A percentile compares a stretch with the other conserved stretches of the same genome.
Conservation (phyloP, 92 coral and sea anemone genomes). For the Umimayanthus kanabou region DNA sequence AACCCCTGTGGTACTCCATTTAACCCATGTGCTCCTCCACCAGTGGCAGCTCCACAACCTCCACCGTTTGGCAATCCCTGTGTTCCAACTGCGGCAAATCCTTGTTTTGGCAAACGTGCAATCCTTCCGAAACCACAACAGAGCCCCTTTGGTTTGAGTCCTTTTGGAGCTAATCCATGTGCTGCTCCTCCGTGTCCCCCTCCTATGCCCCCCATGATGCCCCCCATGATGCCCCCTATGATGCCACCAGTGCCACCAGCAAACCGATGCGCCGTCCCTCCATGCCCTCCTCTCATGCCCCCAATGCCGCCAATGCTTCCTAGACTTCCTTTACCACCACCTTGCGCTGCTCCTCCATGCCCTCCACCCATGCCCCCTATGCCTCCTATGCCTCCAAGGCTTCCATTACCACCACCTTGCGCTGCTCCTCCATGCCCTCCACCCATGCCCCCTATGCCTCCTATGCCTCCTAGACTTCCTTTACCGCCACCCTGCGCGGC, state of each 20-base stretch:
- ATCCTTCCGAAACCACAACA: conserved; percentile 43
- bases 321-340: conserved; percentile 5
- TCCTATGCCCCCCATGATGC: conserved; percentile 38
- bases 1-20: conserved; percentile 41
- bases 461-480: conserved; percentile 5
- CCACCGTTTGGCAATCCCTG: conserved; percentile 57
- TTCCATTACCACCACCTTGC: not conserved
- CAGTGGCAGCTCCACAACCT: conserved; percentile 42
- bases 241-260: conserved; percentile 50
- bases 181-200: conserved; percentile 44
- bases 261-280: conserved; percentile 56
- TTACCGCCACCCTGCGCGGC: conserved; percentile 28
- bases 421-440: conserved; percentile 43
- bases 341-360: conserved; percentile 36
- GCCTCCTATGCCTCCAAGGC: conserved; percentile 38
- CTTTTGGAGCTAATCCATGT: conserved; percentile 47
- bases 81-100: not conserved
- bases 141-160: conserved; percentile 50
- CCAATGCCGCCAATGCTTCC: conserved; percentile 61
- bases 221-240: conserved; percentile 43
- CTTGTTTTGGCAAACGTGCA: conserved; percentile 46
- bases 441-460: conserved; percentile 23
- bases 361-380: conserved; percentile 30
- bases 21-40: conserved; percentile 44
- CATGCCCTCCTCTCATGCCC: conserved; percentile 55